These are phyloP conservation scores for Tyrannus savana DNA, from an alignment of 2,113 vertebrate genomes.

Conservation along the genomic window DNA sequence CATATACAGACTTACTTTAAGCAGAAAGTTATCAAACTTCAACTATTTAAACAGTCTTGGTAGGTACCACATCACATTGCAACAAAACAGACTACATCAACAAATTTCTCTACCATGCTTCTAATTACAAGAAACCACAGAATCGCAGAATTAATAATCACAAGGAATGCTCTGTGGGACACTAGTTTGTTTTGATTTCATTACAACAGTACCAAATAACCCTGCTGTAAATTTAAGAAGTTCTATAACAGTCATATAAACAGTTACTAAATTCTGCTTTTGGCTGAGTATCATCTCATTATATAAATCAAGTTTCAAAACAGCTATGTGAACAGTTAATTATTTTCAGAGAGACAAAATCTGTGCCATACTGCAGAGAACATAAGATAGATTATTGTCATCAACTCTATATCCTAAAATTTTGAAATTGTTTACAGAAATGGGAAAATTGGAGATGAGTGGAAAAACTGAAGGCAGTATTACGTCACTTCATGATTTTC, in stretches of 20 bases:
- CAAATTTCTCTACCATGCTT: neutral
- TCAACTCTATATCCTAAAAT: neutral
- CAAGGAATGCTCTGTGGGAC: neutral
- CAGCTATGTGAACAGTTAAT: neutral
- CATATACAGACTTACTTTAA: neutral
- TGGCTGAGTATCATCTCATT: neutral
- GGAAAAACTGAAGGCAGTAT: neutral
- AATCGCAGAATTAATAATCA: neutral
- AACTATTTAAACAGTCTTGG: neutral
- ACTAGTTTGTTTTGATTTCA: neutral
- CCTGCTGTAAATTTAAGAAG: neutral
- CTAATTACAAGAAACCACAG: neutral
- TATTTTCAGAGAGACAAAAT: constrained; percentile 4
- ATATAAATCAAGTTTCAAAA: neutral
- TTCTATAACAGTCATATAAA: neutral
- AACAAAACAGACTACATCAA: neutral
- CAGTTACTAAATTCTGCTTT: neutral
- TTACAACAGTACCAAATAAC: neutral
- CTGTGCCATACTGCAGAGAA: neutral
- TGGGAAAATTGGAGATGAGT: neutral
- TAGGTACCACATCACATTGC: neutral
- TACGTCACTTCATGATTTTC: neutral
- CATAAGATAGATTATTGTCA: neutral
- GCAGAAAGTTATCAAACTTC: neutral
- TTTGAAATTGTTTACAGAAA: neutral